Evolutionary conservation across 2,888 invertebrate genomes (phyloP).

Genomic region (Corbicula japonica): DNA sequence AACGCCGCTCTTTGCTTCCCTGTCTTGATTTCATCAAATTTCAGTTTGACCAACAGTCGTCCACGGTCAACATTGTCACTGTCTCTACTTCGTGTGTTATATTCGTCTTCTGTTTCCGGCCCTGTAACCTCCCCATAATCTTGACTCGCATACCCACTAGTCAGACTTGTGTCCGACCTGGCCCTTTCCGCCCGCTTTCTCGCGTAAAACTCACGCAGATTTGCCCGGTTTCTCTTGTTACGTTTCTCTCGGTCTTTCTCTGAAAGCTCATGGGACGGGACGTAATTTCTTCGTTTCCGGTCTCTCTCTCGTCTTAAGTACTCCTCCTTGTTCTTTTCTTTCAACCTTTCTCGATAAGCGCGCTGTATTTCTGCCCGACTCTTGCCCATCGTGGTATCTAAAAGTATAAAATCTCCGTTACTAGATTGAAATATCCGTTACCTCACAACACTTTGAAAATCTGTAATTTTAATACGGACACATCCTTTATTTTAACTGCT

Average conservation of each 20-base stretch:
- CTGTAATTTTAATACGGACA: background rate
- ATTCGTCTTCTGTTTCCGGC: conserved; percentile 3
- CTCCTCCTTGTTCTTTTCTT: conserved; percentile 51
- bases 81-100: background rate
- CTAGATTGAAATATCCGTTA: conserved; percentile 27
- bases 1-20: conserved; percentile 29
- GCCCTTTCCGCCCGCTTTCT: conserved; percentile 19
- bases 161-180: background rate
- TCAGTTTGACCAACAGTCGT: conserved; percentile 26
- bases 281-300: conserved; percentile 37
- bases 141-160: conserved; percentile 30
- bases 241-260: conserved; percentile 29
- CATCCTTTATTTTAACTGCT: too few species aligned
- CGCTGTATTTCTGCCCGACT: conserved; percentile 53
- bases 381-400: conserved; percentile 46
- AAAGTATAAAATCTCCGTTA: conserved; percentile 40
- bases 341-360: conserved; percentile 50
- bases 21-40: conserved; percentile 9
- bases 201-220: conserved; percentile 26
- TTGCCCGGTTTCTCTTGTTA: conserved; percentile 29
- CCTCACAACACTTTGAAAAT: background rate
- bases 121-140: background rate
- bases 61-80: conserved; percentile 1
- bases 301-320: conserved; percentile 54
- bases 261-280: conserved; percentile 31